Conservation (phyloP, 2,113 vertebrate genomes). For the Chloropsis hardwickii region DNA sequence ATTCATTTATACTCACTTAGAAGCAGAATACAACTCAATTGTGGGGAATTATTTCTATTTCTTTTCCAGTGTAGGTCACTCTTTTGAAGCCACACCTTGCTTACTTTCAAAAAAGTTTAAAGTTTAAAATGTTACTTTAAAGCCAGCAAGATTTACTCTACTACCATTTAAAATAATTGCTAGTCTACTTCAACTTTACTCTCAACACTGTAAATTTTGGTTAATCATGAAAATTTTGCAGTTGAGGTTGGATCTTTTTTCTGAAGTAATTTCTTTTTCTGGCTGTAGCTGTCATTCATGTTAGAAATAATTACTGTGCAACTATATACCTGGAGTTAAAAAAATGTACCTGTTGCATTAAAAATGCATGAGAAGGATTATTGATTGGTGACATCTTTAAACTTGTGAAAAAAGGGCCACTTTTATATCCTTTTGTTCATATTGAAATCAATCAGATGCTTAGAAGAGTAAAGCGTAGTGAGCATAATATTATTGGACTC, state of each 20-base stretch:
- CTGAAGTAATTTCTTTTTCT: background rate
- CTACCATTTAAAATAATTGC: background rate
- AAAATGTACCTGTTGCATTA: background rate
- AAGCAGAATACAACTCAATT: background rate
- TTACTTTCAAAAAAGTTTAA: background rate
- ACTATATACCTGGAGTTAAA: background rate
- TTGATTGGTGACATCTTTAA: background rate
- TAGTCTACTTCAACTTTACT: background rate
- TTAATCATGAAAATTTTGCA: background rate
- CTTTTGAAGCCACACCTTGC: background rate
- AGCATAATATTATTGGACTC: background rate
- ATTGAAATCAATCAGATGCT: background rate
- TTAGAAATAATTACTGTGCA: background rate
- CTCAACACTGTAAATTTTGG: background rate
- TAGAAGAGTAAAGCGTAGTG: background rate
- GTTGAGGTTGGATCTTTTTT: background rate
- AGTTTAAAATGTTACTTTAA: background rate
- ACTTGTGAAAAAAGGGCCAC: background rate
- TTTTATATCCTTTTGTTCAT: background rate
- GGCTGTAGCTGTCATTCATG: background rate
- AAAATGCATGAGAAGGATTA: background rate
- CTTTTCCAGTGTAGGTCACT: background rate
- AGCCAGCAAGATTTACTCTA: background rate
- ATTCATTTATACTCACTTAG: background rate
- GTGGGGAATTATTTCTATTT: background rate